Evolutionary conservation across 2,113 vertebrate species (phyloP), one percentile per base, ranked within the genome.

Genomic region (Mobula hypostoma): DNA sequence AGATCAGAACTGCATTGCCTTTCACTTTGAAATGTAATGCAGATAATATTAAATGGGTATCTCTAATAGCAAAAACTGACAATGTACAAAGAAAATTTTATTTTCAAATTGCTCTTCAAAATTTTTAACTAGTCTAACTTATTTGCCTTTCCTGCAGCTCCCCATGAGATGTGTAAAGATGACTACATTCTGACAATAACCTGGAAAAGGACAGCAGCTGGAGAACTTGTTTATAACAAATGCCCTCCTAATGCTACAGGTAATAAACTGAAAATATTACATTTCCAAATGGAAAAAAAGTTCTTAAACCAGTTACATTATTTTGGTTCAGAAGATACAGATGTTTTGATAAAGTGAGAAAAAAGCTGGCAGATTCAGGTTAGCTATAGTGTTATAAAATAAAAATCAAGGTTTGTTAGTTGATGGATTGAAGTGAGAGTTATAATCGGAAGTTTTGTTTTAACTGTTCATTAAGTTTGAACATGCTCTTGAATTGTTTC

Each of bases 171-270:
- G 96, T 99, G 99, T 95, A 98, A 97, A 95, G 98, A 99, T 0
- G 98, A 99, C 95, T 97, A 98, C 0, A 97, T 98, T 94, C 97
- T 97, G 95, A 94, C 98, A 68, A 98, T 98, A 98, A 97, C 97
- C 0, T 99, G 98, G 99, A 99, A 99, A 96, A 99, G 98, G 95
- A 98, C 98, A 0, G 98, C 98, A 0, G 98, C 98, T 0, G 99
- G 99, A 80, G 99, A 99, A 95, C 97, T 98, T 7, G 98, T 99
- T 96, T 99, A 99, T 96, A 99, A 99, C 96, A 99, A 99, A 94
- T 99, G 99, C 96, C 98, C 99, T 95, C 98, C 98, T 95, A 99
- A 99, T 0, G 98, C 98, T 96, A 99, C 98, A 94, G 98, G 98
- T 99, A 95, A 97, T 56, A 76, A 12, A 17, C 21, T 48, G 1